Evolutionary conservation across 2,113 vertebrate species (phyloP), one percentile per base, ranked within the genome.

Genomic region (Aramus guarauna): DNA sequence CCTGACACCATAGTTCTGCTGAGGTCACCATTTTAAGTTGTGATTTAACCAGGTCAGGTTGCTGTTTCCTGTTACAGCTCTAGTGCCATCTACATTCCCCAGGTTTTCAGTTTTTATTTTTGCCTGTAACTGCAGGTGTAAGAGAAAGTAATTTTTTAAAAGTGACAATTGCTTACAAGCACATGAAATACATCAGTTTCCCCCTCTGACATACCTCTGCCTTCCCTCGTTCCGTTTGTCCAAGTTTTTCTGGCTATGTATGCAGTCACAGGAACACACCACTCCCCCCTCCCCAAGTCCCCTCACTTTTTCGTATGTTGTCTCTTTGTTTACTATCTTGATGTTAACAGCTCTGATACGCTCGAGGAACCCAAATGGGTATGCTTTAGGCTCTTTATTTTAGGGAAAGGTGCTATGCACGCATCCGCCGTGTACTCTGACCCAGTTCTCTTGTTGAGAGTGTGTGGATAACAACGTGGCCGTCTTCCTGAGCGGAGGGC

Each of bases 381-480:
- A 9, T 48, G 36, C 3, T 86, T 83, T 60, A 50, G 63, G 41
- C 23, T 73, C 9, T 27, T 58, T 62, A 29, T 63, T 71, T 68
- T 55, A 52, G 71, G 67, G 43, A 13, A 62, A 36, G 34, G 5
- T 37, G 4, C 37, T 39, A 1, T 30, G 20, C 52, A 52, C 14
- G 43, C 23, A 12, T 34, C 1, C 2, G 2, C 4, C 0, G 0
- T 12, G 21, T 26, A 6, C n/a, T 55, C 29, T 77, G 43, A 41
- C 37, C 7, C 56, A 23, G 26, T 45, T 45, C 58, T n/a, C 27
- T 19, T 3, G 0, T 20, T 64, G 55, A 69, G 45, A 27, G 30
- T 47, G 24, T 2, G 8, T 34, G 41, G 77, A 50, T 21, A 12
- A 1, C 29, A 19, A 1, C 0, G 1, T 41, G 50, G 5, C 23